Base-by-base conservation (phyloP, 2,888 invertebrate genomes). In the Tanytarsus gracilentus region DNA sequence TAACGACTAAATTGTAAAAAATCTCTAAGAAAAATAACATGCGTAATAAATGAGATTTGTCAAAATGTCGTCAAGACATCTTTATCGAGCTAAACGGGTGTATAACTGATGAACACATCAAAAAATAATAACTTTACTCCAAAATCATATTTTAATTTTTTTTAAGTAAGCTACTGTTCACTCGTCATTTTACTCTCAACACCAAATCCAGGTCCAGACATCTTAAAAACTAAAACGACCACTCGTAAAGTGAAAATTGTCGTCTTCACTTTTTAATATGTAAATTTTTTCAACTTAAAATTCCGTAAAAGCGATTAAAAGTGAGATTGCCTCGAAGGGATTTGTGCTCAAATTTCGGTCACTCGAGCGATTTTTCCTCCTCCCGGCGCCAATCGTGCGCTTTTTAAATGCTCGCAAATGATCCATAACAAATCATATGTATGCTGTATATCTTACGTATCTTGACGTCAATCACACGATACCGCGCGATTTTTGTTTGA, bases 391-490 rank as follows among this genome's bases (percentile, higher is more conserved):
- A 33, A n/a, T n/a, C n/a, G n/a, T n/a, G n/a, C n/a, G n/a, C n/a
- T n/a, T n/a, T n/a, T n/a, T n/a, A n/a, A n/a, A n/a, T n/a, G n/a
- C n/a, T n/a, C n/a, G n/a, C n/a, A n/a, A 9, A 44, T 18, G 4
- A 9, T 16, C 14, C 8, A 21, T 44, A 16, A 44, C 33, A 33
- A 33, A 33, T 33, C 33, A 33, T n/a, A 33, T 36, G 16, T 14
- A 36, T 36, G 36, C 36, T 14, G 16, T 14, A 9, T 4, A 4
- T 33, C 16, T 5, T 5, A 44, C 40, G 18, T 23, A 4, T 23
- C 21, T 36, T 44, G 44, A 44, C 44, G 44, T 44, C 44, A 44
- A 44, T 44, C 44, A 18, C 44, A 44, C 21, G 18, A 44, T 8
- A 4, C 9, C 3, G 36, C 7, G 14, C 14, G 16, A 8, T 9